Conservation (phyloP, 2,113 vertebrate genomes). For the Morone saxatilis region DNA sequence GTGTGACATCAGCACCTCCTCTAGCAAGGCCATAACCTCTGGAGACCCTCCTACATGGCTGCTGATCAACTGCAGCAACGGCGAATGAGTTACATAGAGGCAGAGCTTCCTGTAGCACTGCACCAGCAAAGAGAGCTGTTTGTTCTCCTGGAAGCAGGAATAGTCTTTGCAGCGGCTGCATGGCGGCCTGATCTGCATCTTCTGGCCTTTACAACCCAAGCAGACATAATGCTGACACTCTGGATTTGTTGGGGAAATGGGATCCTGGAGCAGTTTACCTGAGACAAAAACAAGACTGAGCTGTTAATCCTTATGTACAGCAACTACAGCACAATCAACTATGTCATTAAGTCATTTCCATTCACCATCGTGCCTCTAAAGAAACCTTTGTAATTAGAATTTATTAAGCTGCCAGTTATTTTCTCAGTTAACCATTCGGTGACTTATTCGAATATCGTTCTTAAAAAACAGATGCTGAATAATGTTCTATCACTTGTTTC, state of each 20-base stretch:
- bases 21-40: conserved; percentile 92
- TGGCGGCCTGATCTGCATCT: conserved; percentile 93
- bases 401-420: background rate
- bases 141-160: conserved; percentile 95
- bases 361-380: background rate
- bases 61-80: conserved; percentile 90
- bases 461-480: too few relatives aligned
- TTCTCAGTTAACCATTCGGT: background rate
- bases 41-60: conserved; percentile 90
- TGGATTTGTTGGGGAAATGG: conserved; percentile 92
- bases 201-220: conserved; percentile 94
- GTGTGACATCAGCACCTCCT: conserved; percentile 88
- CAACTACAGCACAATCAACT: background rate
- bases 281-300: conserved; percentile 55
- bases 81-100: conserved; percentile 93
- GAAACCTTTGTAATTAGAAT: background rate
- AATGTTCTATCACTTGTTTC: background rate
- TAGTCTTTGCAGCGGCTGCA: conserved; percentile 98
- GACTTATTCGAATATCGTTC: background rate
- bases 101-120: conserved; percentile 96
- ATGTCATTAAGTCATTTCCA: background rate
- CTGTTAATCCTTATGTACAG: conserved; percentile 1
- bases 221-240: conserved; percentile 97
- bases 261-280: conserved; percentile 97
- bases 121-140: conserved; percentile 93